Base-by-base conservation (phyloP, 2,888 invertebrate species). In the Nemurella pictetii region DNA sequence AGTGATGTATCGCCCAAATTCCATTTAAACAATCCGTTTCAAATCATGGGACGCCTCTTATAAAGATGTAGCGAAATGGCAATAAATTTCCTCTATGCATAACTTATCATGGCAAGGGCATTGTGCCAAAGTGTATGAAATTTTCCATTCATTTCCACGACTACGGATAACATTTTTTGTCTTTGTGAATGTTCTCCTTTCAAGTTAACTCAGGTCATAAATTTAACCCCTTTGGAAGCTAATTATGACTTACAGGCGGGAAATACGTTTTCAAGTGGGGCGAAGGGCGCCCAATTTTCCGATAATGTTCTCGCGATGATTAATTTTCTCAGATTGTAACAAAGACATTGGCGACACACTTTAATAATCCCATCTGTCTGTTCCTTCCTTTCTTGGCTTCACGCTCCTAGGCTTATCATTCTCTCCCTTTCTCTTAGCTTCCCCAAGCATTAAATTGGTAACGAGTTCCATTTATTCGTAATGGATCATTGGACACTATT, bases 221-320 rank as follows among this genome's bases (percentile, higher is more conserved):
- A 86, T 86, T 80, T 78, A 78, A 80, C 82, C 83, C 84, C 83
- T 55, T 55, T 77, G 83, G 85, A 86, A 85, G 86, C 84, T 86
- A 86, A 86, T 86, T 86, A 86, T 86, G 86, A 86, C 85, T 86
- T 84, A 84, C 84, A 86, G 85, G 84, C 80, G 84, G 85, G 30
- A 55, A 85, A 86, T 86, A 84, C 86, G 80, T 84, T 83, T 83
- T 83, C 83, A 35, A 80, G 74, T 77, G 80, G 83, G 75, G 30
- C 9, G 84, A 82, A 77, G 32, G 78, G 29, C 12, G 36, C 75
- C 84, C 86, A 86, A 84, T 84, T 85, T 85, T 80, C 84, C 85
- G 86, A 86, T 85, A 86, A 83, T 83, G 84, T 84, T 85, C 85
- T 35, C 36, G 36, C 35, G 80, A 86, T 86, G 86, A 86, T 86